Evolutionary conservation across 53 echinoderm and acorn worm species (phyloP).

Genomic region (Mesocentrotus franciscanus): DNA sequence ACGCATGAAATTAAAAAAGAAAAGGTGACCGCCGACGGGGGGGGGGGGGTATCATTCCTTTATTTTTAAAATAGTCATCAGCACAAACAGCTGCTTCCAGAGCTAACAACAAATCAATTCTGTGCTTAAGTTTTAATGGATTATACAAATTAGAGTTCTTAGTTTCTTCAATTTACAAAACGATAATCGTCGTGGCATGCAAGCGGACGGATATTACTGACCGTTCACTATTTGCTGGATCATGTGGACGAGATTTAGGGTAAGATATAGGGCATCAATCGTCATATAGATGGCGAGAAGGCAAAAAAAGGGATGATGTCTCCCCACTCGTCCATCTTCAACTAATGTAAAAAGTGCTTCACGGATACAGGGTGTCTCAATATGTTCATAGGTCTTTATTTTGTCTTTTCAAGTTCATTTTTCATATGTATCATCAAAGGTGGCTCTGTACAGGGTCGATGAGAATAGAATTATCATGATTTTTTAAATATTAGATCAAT

Average conservation of each 20-base stretch:
- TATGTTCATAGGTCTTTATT: background rate
- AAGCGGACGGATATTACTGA: conserved; percentile 18
- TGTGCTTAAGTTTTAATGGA: no score
- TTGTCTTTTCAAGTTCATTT: background rate
- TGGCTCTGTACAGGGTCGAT: no score
- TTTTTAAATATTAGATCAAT: background rate
- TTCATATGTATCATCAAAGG: background rate
- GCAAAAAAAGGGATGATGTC: background rate
- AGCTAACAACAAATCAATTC: no score
- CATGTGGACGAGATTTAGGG: background rate
- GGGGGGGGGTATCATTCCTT: no score
- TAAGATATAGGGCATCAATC: conserved; percentile 52
- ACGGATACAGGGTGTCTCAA: background rate
- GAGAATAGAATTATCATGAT: background rate
- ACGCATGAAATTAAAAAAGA: no score
- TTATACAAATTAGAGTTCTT: no score
- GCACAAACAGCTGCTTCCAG: no score
- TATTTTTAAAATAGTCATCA: no score
- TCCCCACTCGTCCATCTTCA: conserved; percentile 8
- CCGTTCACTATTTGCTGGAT: conserved; percentile 14
- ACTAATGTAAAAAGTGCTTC: background rate
- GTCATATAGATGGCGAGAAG: conserved; percentile 34
- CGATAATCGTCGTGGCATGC: background rate
- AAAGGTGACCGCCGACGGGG: no score
- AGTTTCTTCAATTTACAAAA: no score